A percentile compares a stretch with the other conserved stretches of the same genome.
Evolutionary conservation across 2,888 invertebrate species (phyloP).

Genomic region (Apoda limacodes): DNA sequence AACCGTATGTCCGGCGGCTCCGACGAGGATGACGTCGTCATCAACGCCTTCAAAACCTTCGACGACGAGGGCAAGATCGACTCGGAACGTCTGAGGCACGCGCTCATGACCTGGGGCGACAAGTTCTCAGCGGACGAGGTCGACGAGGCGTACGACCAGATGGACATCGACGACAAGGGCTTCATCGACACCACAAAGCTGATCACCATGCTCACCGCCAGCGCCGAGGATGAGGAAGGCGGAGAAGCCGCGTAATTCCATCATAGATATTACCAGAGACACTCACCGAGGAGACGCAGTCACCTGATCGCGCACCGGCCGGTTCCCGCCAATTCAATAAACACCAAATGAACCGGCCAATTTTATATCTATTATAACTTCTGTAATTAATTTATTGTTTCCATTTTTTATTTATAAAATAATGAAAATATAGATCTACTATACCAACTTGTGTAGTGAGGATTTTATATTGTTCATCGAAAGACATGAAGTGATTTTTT

Average conservation of each 20-base stretch:
- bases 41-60: slow-evolving; percentile 93
- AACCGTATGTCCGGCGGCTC: slow-evolving; percentile 91
- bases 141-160: slow-evolving; percentile 93
- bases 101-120: slow-evolving; percentile 93
- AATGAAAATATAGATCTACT: slow-evolving; percentile 65
- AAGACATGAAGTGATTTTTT: no score
- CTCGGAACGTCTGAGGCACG: slow-evolving; percentile 90
- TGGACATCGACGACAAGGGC: slow-evolving; percentile 92
- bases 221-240: slow-evolving; percentile 84
- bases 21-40: slow-evolving; percentile 93
- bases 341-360: slow-evolving; percentile 45
- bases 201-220: slow-evolving; percentile 89
- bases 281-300: slow-evolving; percentile 21
- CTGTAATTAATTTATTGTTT: slow-evolving; percentile 65
- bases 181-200: slow-evolving; percentile 89
- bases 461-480: no score
- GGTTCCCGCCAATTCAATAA: slow-evolving; percentile 41
- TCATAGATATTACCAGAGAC: slow-evolving; percentile 19
- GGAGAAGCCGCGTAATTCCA: slow-evolving; percentile 59
- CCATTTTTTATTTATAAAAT: slow-evolving; percentile 66
- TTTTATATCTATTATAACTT: slow-evolving; percentile 46
- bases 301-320: slow-evolving; percentile 34
- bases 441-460: slow-evolving; percentile 34
- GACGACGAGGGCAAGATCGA: slow-evolving; percentile 90
- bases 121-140: slow-evolving; percentile 90